Base-by-base conservation (phyloP, 2,797 vertebrate species). In the Enoplosus armatus region DNA sequence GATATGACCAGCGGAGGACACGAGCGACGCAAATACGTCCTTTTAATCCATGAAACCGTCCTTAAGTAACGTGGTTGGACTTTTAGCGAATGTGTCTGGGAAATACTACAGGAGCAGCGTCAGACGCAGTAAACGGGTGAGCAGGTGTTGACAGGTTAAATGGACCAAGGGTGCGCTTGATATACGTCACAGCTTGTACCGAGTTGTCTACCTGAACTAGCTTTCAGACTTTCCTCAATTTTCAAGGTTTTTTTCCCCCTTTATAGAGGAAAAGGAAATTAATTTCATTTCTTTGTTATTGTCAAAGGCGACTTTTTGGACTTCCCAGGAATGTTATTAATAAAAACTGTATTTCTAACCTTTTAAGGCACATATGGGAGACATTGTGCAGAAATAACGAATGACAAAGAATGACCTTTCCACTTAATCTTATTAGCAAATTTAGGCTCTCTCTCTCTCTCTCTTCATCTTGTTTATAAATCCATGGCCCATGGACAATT, bases 321-420 rank as follows among this genome's bases (percentile, higher is more conserved):
- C 48, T 61, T 69, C 35, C 65, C 54, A 75, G 39, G 72, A 43
- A 7, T 72, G 69, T 85, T 82, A 77, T 83, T 69, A 43, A 72
- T n/a, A 31, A 67, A 74, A 63, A 58, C 51, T 56, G n/a, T 33
- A 53, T 55, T 70, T 70, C 22, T 58, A 85, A 78, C 55, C 33
- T 82, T 83, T 83, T 66, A 63, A 72, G 51, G 66, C 72, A 66
- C 51, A 74, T 35, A 24, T 16, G 31, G 15, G 33, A 76, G 20
- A 79, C 43, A 75, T 1, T 60, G 56, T 65, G 45, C 60, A 82
- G 29, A 72, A 75, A 73, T 45, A 71, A 75, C 48, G 81, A 65
- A 59, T 70, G 20, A 72, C 59, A 67, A 69, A 73, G 4, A 60
- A n/a, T 39, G 43, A 74, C 15, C 15, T 60, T 71, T 79, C 3